A percentile compares a stretch with the other conserved stretches of the same genome.
Conservation (phyloP, 2,797 vertebrate genomes). For the Eleutherodactylus coqui region DNA sequence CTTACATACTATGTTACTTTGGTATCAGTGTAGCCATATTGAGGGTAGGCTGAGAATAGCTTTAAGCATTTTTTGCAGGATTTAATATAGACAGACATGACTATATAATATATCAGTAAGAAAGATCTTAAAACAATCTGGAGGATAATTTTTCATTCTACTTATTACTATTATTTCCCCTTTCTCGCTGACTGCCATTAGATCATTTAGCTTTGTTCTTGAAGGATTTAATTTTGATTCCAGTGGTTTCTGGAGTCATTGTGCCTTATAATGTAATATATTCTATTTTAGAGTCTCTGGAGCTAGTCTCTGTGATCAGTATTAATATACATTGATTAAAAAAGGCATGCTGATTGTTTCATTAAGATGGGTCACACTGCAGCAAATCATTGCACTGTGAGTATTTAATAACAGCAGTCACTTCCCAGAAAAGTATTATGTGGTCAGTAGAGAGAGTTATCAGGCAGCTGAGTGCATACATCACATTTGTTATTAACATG, state of each 20-base stretch:
- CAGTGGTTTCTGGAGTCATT: not conserved
- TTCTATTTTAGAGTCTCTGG: conserved; percentile 18
- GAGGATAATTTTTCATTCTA: not conserved
- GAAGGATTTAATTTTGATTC: not conserved
- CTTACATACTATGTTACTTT: no score
- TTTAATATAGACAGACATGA: no score
- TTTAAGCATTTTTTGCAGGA: no score
- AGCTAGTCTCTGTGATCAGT: conserved; percentile 16
- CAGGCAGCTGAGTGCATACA: conserved; percentile 27
- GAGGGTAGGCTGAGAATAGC: no score
- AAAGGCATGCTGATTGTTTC: conserved; percentile 48
- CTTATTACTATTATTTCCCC: not conserved
- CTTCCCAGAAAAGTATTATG: conserved; percentile 21
- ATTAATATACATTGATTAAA: conserved; percentile 44
- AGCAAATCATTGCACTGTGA: conserved; percentile 35
- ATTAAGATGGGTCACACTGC: conserved; percentile 25
- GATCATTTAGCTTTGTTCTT: not conserved
- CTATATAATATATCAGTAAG: no score
- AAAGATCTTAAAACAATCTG: not conserved
- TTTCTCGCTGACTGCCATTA: not conserved
- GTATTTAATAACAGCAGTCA: conserved; percentile 36
- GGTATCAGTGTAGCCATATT: no score
- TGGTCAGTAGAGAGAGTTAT: conserved; percentile 16
- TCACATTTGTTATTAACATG: conserved; percentile 17
- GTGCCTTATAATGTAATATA: conserved; percentile 26